Evolutionary conservation across 2,888 invertebrate species (phyloP).

Genomic region (Apomyelois bistriatella): DNA sequence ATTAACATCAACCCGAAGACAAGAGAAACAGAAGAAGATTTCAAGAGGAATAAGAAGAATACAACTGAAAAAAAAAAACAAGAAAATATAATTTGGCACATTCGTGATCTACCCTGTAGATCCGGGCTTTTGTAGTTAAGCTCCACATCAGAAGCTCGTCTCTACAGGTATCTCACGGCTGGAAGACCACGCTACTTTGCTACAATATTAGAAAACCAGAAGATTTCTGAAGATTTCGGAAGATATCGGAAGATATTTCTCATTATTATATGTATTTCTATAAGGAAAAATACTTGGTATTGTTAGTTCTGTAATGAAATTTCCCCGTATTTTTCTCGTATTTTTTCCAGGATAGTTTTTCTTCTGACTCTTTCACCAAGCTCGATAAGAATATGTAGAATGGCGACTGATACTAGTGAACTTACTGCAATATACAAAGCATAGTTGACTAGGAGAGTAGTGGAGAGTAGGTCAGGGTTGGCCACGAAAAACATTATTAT

Average conservation of each 20-base stretch:
- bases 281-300: too few relatives aligned
- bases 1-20: neutral
- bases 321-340: too few relatives aligned
- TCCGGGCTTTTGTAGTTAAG: conserved; percentile 99
- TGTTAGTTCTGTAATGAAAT: too few relatives aligned
- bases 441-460: too few relatives aligned
- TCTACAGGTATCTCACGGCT: conserved; percentile 99
- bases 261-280: too few relatives aligned
- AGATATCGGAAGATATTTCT: conserved; percentile 1
- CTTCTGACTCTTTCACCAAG: too few relatives aligned
- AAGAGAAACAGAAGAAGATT: neutral
- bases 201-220: conserved; percentile 19
- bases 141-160: conserved; percentile 98
- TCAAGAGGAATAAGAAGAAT: neutral
- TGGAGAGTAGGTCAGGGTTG: too few relatives aligned
- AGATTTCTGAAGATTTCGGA: conserved; percentile 16
- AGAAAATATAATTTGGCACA: conserved; percentile 81
- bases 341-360: too few relatives aligned
- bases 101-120: conserved; percentile 99
- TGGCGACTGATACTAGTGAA: too few relatives aligned
- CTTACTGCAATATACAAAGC: too few relatives aligned
- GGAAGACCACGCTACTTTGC: conserved; percentile 88
- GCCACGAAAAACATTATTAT: too few relatives aligned
- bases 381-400: too few relatives aligned
- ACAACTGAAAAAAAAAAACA: conserved; percentile 39